A percentile compares a stretch with the other conserved stretches of the same genome.
Conservation (phyloP, 2,797 vertebrate genomes). For the Ciconia nigra region DNA sequence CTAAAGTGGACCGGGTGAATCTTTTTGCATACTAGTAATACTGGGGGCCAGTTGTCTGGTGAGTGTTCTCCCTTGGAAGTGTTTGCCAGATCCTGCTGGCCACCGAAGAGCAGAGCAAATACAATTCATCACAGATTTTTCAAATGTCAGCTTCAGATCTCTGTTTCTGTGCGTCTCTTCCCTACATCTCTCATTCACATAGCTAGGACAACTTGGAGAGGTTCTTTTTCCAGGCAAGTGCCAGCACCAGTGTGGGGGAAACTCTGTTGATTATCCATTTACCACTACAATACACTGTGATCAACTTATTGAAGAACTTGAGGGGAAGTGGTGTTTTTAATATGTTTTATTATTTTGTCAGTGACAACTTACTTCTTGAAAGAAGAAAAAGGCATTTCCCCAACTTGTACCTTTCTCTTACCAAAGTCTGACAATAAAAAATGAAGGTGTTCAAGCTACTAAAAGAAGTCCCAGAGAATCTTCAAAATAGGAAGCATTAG, state of each 20-base stretch:
- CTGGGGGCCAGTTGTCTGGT: neutral
- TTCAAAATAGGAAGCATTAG: neutral
- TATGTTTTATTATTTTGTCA: neutral
- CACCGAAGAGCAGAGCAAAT: neutral
- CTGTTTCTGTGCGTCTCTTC: neutral
- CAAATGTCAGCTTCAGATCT: neutral
- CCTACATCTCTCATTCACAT: neutral
- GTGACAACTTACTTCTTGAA: neutral
- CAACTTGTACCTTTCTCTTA: neutral
- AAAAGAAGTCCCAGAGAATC: neutral
- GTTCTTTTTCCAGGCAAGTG: neutral
- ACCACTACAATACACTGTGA: neutral
- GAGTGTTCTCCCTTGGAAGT: neutral
- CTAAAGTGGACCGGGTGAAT: neutral
- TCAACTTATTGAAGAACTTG: neutral
- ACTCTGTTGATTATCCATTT: neutral
- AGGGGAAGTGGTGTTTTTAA: neutral
- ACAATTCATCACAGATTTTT: neutral
- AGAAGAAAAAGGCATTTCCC: neutral
- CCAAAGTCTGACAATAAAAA: neutral
- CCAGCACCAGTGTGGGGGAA: rapidly evolving
- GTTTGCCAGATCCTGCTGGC: neutral
- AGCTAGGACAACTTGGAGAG: neutral
- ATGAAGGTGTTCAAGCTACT: neutral
- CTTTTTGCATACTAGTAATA: neutral